phyloP scores from a whole-genome alignment of 2,797 vertebrate genomes.

The Glossophaga mutica region DNA sequence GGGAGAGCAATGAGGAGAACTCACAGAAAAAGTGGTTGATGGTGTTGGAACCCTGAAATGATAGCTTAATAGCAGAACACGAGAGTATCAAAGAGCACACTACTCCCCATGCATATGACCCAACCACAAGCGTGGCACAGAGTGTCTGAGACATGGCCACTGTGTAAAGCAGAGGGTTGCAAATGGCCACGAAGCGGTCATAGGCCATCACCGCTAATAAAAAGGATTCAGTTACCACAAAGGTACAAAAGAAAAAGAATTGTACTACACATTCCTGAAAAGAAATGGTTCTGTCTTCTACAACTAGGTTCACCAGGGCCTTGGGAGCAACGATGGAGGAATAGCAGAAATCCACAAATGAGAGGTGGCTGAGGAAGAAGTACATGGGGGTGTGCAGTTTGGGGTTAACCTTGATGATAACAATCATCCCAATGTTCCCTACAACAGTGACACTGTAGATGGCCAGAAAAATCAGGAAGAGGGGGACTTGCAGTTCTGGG shows the following conservation, averaged over 20 bases:
- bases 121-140: slow-evolving; percentile 31
- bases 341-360: slow-evolving; percentile 71
- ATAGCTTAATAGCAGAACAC: slow-evolving; percentile 40
- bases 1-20: slow-evolving; percentile 60
- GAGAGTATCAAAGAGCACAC: slow-evolving; percentile 61
- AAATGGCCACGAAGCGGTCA: slow-evolving; percentile 73
- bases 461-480: slow-evolving; percentile 54
- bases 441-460: slow-evolving; percentile 60
- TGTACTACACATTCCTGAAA: slow-evolving; percentile 62
- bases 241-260: slow-evolving; percentile 67
- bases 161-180: slow-evolving; percentile 68
- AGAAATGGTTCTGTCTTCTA: slow-evolving; percentile 64
- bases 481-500: background rate
- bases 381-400: slow-evolving; percentile 73
- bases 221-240: slow-evolving; percentile 60
- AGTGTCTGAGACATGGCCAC: slow-evolving; percentile 56
- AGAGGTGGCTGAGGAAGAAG: slow-evolving; percentile 74
- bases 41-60: slow-evolving; percentile 60
- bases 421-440: slow-evolving; percentile 68
- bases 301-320: slow-evolving; percentile 51
- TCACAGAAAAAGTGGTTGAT: slow-evolving; percentile 77
- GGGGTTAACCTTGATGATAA: slow-evolving; percentile 52
- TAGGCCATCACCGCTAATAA: slow-evolving; percentile 69
- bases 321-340: slow-evolving; percentile 65
- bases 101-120: slow-evolving; percentile 53